A percentile compares a stretch with the other conserved stretches of the same genome.
Conservation (phyloP, 92 coral and sea anemone genomes). For the Epizoanthus rinbou region DNA sequence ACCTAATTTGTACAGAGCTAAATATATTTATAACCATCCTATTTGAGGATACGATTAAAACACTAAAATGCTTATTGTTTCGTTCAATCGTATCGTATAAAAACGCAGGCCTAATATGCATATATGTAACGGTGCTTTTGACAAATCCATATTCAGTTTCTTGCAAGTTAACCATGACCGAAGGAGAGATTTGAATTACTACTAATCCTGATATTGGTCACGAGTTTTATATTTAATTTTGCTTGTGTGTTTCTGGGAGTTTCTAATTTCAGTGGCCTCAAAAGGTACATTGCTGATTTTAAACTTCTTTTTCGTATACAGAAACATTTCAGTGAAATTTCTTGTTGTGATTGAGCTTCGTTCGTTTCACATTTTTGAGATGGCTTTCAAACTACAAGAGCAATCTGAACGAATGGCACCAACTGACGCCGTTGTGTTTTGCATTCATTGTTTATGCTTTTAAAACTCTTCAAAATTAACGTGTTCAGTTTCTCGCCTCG, state of each 20-base stretch:
- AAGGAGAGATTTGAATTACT: background rate
- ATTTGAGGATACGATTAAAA: background rate
- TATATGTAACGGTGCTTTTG: background rate
- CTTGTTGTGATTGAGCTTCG: background rate
- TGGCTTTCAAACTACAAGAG: no score
- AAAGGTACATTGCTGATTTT: background rate
- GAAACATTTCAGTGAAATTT: background rate
- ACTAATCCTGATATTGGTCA: background rate
- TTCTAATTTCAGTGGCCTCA: background rate
- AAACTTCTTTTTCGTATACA: no score
- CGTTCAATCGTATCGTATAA: background rate
- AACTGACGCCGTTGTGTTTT: slow-evolving; percentile 7
- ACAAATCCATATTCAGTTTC: background rate
- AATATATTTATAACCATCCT: background rate
- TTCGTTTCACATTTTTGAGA: no score
- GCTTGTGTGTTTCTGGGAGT: slow-evolving; percentile 5
- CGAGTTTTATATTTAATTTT: background rate
- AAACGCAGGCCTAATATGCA: background rate
- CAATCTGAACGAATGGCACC: no score
- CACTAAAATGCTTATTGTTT: background rate
- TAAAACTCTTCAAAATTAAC: slow-evolving; percentile 10
- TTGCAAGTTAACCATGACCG: background rate
- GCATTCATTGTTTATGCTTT: slow-evolving; percentile 7
- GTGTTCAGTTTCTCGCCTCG: slow-evolving; percentile 13
- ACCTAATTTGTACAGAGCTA: no score